Evolutionary conservation across 2,113 vertebrate species (phyloP).

Genomic region (Elaphurus davidianus): DNA sequence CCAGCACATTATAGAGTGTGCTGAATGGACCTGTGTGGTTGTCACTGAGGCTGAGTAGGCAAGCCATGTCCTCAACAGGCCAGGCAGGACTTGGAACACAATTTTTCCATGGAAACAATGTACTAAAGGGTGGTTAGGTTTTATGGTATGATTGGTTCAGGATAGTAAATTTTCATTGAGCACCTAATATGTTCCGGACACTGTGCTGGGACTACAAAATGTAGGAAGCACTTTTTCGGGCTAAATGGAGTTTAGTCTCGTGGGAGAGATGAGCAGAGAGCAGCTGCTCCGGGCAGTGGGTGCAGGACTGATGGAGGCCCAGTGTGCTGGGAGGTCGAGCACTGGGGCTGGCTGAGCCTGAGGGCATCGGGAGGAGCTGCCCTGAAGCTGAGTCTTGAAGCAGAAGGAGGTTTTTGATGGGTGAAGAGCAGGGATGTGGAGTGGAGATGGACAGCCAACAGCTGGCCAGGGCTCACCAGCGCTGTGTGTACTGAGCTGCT

Average conservation of each 20-base stretch:
- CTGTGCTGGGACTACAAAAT: background rate
- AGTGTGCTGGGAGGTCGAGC: background rate
- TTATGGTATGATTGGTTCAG: slow-evolving; percentile 66
- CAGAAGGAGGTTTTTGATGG: background rate
- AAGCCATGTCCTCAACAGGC: background rate
- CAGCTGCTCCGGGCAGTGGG: background rate
- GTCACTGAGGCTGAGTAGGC: background rate
- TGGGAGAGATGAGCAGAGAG: background rate
- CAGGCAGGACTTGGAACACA: slow-evolving; percentile 10
- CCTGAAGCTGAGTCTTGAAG: background rate
- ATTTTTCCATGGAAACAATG: slow-evolving; percentile 40
- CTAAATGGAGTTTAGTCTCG: background rate
- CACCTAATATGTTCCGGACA: slow-evolving; percentile 57
- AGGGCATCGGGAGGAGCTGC: background rate
- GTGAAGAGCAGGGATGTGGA: background rate
- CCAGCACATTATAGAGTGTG: background rate
- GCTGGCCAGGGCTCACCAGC: background rate
- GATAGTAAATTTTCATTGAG: slow-evolving; percentile 70
- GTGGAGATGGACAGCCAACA: fast-evolving
- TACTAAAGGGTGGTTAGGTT: slow-evolving; percentile 56
- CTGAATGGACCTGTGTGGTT: background rate
- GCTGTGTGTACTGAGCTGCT: background rate
- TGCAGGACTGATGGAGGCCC: background rate
- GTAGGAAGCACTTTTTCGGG: background rate
- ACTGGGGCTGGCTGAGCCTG: background rate